Conservation (phyloP, 2,797 vertebrate species). For the Channallabes apus region DNA sequence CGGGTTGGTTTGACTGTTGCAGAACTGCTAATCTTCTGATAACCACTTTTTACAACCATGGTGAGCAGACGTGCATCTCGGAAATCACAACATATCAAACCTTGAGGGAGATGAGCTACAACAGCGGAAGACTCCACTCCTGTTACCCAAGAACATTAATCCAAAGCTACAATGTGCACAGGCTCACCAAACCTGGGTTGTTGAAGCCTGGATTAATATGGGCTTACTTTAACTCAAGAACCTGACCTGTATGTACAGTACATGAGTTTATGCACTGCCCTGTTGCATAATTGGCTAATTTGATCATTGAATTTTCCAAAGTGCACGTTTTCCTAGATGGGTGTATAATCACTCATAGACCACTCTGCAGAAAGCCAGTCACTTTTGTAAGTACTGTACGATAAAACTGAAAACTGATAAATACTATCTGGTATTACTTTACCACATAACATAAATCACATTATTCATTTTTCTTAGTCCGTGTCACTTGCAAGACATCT, state of each 20-base stretch:
- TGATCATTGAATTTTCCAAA: neutral
- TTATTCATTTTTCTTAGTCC: neutral
- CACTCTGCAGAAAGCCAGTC: neutral
- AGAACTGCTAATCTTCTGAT: neutral
- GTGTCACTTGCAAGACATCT: neutral
- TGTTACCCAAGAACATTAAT: neutral
- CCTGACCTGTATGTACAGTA: neutral
- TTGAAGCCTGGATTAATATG: neutral
- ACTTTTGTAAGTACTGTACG: neutral
- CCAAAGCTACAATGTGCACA: neutral
- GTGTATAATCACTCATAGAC: neutral
- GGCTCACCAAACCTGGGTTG: neutral
- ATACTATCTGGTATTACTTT: neutral
- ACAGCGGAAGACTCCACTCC: neutral
- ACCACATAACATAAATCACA: neutral
- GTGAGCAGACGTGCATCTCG: neutral
- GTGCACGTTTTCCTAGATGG: neutral
- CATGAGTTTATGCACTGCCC: neutral
- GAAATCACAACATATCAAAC: neutral
- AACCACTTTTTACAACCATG: neutral
- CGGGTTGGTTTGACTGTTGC: neutral
- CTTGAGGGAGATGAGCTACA: neutral
- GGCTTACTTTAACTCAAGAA: neutral
- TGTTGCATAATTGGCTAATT: neutral
- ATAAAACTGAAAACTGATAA: conserved; percentile 10